These are phyloP conservation scores for Bryconaethiops microstoma DNA, from an alignment of 2,797 vertebrate species.

Conservation along the genomic window DNA sequence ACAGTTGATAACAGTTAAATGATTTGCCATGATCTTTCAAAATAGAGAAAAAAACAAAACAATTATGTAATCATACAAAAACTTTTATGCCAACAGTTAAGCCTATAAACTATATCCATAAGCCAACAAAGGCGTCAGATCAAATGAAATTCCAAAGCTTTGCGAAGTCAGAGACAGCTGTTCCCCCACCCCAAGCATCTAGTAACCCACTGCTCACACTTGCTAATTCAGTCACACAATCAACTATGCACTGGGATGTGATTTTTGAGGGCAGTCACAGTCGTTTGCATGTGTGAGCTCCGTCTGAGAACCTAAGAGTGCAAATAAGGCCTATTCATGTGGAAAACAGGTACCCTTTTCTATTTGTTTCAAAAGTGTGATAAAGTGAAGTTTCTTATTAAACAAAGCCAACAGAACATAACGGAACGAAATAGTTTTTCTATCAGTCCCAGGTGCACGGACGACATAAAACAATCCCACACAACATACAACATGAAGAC, in stretches of 20 bases:
- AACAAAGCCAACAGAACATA: neutral
- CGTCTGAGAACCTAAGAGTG: constrained; percentile 36
- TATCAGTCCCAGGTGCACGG: too few species aligned
- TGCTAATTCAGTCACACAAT: constrained; percentile 35
- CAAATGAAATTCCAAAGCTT: neutral
- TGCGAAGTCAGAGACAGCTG: neutral
- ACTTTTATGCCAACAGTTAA: too few species aligned
- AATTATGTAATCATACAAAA: too few species aligned
- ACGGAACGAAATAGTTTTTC: too few species aligned
- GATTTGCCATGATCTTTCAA: too few species aligned
- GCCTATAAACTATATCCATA: too few species aligned
- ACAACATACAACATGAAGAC: too few species aligned
- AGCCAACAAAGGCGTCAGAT: neutral
- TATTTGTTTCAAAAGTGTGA: constrained; percentile 15
- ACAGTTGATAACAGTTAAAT: too few species aligned
- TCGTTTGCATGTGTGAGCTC: constrained; percentile 38
- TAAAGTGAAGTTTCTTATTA: neutral
- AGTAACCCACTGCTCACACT: constrained; percentile 30
- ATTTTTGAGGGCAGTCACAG: constrained; percentile 8
- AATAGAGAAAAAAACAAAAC: too few species aligned
- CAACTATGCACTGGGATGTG: constrained; percentile 16
- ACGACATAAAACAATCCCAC: neutral
- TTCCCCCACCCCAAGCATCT: neutral
- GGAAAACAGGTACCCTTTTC: constrained; percentile 1
- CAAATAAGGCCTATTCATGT: constrained; percentile 26